Evolutionary conservation across 1,140 invertebrate genomes (phyloP).

Genomic region (Drosophila micromelanica): DNA sequence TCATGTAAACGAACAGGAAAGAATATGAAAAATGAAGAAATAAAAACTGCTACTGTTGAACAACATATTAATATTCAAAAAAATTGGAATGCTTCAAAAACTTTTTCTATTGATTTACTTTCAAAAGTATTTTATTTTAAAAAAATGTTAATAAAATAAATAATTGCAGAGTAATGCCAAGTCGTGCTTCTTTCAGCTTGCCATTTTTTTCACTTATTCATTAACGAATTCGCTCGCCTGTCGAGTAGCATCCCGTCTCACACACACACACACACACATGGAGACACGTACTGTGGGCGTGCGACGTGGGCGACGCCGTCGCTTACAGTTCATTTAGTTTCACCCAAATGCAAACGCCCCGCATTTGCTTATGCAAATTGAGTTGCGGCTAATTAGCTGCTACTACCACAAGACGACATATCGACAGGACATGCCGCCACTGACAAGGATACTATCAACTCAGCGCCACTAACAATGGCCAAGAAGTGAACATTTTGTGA

Average conservation of each 20-base stretch:
- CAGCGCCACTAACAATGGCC: slow-evolving; percentile 12
- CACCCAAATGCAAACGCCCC: slow-evolving; percentile 23
- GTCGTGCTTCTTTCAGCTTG: not conserved
- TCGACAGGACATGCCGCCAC: slow-evolving; percentile 6
- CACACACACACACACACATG: slow-evolving; percentile 3
- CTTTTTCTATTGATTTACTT: no score
- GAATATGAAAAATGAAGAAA: no score
- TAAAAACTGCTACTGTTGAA: no score
- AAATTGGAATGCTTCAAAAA: no score
- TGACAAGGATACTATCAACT: slow-evolving; percentile 6
- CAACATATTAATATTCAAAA: no score
- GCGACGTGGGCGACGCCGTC: slow-evolving; percentile 48
- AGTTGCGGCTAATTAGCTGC: slow-evolving; percentile 61
- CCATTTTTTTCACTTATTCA: slow-evolving; percentile 33
- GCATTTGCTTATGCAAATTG: slow-evolving; percentile 64
- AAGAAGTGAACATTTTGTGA: slow-evolving; percentile 29
- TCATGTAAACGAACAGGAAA: no score
- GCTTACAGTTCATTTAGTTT: slow-evolving; percentile 66
- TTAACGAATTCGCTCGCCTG: slow-evolving; percentile 58
- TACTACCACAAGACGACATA: slow-evolving; percentile 23
- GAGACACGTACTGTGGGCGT: slow-evolving; percentile 39
- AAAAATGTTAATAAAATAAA: no score
- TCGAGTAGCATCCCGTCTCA: slow-evolving; percentile 22
- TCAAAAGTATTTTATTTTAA: no score
- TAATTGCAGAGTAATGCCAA: slow-evolving; percentile 9